Evolutionary conservation across 2,888 invertebrate genomes (phyloP), one percentile per base, ranked within the genome.

Genomic region (Nemapogon koenigi): DNA sequence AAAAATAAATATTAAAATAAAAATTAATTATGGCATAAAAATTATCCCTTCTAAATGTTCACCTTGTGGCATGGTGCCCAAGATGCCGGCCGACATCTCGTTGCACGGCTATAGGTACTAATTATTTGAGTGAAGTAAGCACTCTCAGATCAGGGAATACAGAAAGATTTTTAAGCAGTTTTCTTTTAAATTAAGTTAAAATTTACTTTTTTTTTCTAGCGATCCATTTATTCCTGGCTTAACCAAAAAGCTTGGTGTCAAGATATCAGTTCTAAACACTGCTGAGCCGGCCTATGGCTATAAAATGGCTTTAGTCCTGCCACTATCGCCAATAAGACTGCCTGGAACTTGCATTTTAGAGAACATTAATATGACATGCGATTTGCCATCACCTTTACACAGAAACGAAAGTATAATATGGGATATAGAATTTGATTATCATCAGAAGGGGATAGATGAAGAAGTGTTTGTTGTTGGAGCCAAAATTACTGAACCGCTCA

Each of bases 231-330:
- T 66, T 40, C 78, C 78, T 35, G 78, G 76, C 16, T 47, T 55
- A 4, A 52, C 57, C 7, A 44, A 55, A n/a, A 57, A 49, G 31
- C 49, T 78, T 1, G 73, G 73, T 2, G 57, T 59, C 6, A 60
- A 48, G 39, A 50, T 80, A 0, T 62, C 48, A 2, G 41, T 49
- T 6, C 36, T 43, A 1, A 73, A 78, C 37, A 52, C 48, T 37
- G 66, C 62, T 38, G 78, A 78, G 45, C 73, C 78, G n/a, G 72
- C 72, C 0, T 75, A 67, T 26, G 71, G 65, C 6, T 67, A 68
- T 0, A 62, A 54, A 43, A 59, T 73, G 0, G 51, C 59, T 4
- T 46, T 78, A 2, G 48, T 49, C 1, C 43, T 76, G 1, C 70
- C 75, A 1, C 49, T 58, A 15, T 50, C 53, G 14, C 70, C 70